Evolutionary conservation across 2,797 vertebrate genomes (phyloP), one percentile per base, ranked within the genome.

Genomic region (Characodon lateralis): DNA sequence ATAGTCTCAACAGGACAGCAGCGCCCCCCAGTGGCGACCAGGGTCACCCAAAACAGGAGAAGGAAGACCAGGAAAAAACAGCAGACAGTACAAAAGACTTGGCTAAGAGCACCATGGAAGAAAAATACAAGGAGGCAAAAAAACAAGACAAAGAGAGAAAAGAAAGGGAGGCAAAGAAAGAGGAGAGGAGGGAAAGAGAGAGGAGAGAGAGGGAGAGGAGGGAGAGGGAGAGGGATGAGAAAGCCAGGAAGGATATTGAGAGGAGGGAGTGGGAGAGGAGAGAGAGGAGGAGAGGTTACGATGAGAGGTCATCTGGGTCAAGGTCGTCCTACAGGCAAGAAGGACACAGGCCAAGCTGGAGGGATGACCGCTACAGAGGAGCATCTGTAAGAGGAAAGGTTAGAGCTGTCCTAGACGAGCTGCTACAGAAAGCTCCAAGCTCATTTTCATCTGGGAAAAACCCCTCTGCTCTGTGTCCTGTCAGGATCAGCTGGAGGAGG

Each of bases 271-370:
- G 31, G 5, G 81, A 84, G 2, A 83, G 86, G 68, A 82, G 71
- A 53, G 89, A 89, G 6, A 86, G 89, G 65, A 92, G 84, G 78
- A 87, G 88, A 43, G 12, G n/a, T 0, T 51, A 87, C 1, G 59
- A 43, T 0, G 91, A 90, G 0, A 70, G 22, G 1, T 10, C 69
- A 1, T 77, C 73, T 0, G 82, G 77, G 5, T 72, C 39, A 0
- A 85, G 78, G 73, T 79, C 76, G 0, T 85, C 80, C 3, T 41
- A 24, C 83, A 85, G 85, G 73, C 86, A 28, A 7, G 61, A 6
- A 16, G 20, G 8, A 22, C 20, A 66, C 61, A 86, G 51, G 76
- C 81, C 58, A 14, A 83, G 80, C 43, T 50, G 69, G 58, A 87
- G 53, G 74, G 88, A 87, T 0, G 80, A 79, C 0, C 46, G 18